Evolutionary conservation across 2,113 vertebrate species (phyloP).

Genomic region (Aleadryas rufinucha): DNA sequence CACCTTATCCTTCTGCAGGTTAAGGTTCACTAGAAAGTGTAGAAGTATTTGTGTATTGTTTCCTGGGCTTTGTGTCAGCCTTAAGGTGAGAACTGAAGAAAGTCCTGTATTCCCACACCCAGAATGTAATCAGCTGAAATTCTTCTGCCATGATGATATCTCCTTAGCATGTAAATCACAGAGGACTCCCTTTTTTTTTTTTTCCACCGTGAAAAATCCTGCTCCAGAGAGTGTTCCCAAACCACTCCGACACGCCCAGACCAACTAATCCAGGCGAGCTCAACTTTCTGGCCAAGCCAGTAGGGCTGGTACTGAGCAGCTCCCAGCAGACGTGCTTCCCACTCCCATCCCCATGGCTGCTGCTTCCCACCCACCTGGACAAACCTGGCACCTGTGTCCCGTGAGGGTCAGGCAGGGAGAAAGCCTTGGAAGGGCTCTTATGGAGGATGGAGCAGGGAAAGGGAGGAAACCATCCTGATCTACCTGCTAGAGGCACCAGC

Average conservation of each 20-base stretch:
- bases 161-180: slow-evolving; percentile 23
- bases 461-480: background rate
- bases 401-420: accelerated
- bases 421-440: background rate
- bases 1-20: background rate
- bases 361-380: background rate
- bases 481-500: background rate
- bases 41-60: background rate
- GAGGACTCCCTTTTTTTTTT: background rate
- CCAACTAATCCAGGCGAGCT: slow-evolving; percentile 39
- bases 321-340: slow-evolving; percentile 15
- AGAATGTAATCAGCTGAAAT: slow-evolving; percentile 54
- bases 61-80: slow-evolving; percentile 18
- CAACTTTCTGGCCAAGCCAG: slow-evolving; percentile 54
- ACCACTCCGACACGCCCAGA: slow-evolving; percentile 41
- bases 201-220: background rate
- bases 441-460: background rate
- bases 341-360: background rate
- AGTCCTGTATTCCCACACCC: slow-evolving; percentile 55
- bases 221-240: slow-evolving; percentile 20
- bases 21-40: background rate
- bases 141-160: slow-evolving; percentile 48
- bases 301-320: background rate
- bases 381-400: background rate
- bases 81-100: slow-evolving; percentile 36